Evolutionary conservation across 2,888 invertebrate species (phyloP).

Genomic region (Chorisops tibialis): DNA sequence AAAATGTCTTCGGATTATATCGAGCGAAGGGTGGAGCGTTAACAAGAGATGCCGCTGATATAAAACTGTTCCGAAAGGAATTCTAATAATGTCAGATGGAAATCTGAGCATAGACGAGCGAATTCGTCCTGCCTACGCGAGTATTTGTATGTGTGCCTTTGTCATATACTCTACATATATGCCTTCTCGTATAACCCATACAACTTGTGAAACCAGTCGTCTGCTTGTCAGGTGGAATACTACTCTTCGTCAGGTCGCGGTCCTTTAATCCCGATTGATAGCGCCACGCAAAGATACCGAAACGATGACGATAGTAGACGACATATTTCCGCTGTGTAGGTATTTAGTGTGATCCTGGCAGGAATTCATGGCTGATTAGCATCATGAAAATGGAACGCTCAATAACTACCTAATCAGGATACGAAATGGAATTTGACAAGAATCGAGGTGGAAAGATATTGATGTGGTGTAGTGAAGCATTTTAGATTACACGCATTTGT

Average conservation of each 20-base stretch:
- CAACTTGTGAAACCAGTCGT: not conserved
- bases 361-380: too few species aligned
- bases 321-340: too few species aligned
- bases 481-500: too few species aligned
- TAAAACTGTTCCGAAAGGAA: slow-evolving; percentile 3
- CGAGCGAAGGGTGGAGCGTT: not conserved
- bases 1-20: slow-evolving; percentile 10
- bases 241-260: slow-evolving; percentile 6
- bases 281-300: too few species aligned
- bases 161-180: not conserved
- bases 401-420: too few species aligned
- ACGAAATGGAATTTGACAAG: too few species aligned
- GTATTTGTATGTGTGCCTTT: not conserved
- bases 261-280: slow-evolving; percentile 7
- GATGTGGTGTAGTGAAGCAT: too few species aligned
- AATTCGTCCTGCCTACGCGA: not conserved
- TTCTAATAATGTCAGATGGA: slow-evolving; percentile 18
- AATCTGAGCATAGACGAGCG: not conserved
- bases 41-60: not conserved
- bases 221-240: not conserved
- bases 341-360: too few species aligned
- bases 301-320: too few species aligned
- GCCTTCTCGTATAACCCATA: not conserved
- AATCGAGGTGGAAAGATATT: too few species aligned
- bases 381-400: too few species aligned